These are phyloP conservation scores for Acleris literana DNA, from an alignment of 2,888 invertebrate genomes.

Conservation along the genomic window DNA sequence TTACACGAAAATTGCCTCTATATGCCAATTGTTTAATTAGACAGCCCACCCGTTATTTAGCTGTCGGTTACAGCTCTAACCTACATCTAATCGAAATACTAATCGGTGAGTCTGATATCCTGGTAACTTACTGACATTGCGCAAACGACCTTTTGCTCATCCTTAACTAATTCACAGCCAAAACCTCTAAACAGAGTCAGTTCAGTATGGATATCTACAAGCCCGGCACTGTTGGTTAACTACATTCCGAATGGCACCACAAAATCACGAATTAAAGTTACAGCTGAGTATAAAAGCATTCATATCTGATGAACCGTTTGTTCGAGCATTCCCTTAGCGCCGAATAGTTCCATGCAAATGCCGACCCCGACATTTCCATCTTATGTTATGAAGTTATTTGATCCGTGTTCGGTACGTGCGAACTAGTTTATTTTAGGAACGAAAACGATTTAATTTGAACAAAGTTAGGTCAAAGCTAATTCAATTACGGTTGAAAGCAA, in stretches of 20 bases:
- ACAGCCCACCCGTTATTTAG: background rate
- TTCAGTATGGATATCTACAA: too few relatives aligned
- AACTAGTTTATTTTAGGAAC: conserved; percentile 4
- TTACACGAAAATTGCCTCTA: too few relatives aligned
- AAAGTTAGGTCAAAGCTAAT: conserved; percentile 10
- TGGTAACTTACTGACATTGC: conserved; percentile 12
- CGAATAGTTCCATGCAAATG: conserved; percentile 24
- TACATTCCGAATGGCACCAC: conserved; percentile 31
- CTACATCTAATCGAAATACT: conserved; percentile 19
- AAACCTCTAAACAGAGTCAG: too few relatives aligned
- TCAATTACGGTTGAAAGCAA: conserved; percentile 20
- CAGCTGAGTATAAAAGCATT: conserved; percentile 15
- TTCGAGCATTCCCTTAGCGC: conserved; percentile 28
- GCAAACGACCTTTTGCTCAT: conserved; percentile 32
- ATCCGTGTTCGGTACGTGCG: conserved; percentile 17
- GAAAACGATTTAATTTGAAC: conserved; percentile 6
- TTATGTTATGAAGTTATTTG: conserved; percentile 14
- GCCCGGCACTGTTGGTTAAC: too few relatives aligned
- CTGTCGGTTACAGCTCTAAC: conserved; percentile 4
- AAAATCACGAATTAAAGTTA: conserved; percentile 34
- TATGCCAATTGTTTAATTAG: too few relatives aligned
- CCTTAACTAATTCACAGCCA: conserved; percentile 14
- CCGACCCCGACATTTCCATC: conserved; percentile 3
- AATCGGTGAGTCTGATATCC: conserved; percentile 16
- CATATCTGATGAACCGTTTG: conserved; percentile 34